Base-by-base conservation (phyloP, 2,888 invertebrate species). In the Troides aeacus region DNA sequence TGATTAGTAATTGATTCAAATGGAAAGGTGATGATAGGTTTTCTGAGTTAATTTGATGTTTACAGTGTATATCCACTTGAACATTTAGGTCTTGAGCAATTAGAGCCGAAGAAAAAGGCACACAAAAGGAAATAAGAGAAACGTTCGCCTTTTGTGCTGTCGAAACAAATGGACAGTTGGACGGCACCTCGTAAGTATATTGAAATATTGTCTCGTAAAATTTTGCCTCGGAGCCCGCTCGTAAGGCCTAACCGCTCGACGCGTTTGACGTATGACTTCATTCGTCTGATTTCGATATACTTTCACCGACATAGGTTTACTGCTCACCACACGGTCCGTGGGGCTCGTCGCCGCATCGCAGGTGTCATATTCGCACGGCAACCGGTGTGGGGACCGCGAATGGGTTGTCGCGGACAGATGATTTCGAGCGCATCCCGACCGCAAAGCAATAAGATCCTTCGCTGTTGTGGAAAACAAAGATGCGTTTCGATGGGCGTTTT, bases 171-270 rank as follows among this genome's bases (percentile, higher is more conserved):
- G 83, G 81, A 77, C 77, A 81, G 80, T 74, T 73, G 71, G 74
- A 75, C 79, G 80, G 77, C 77, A 76, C 84, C 92, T 92, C 90
- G 87, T 92, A 92, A 91, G 89, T 82, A 91, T 90, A 92, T 90
- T 92, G 91, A 92, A 91, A 90, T 92, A 92, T 92, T 81, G 85
- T 84, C 84, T 85, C 90, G 80, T 92, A 92, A 92, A 92, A 70
- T 88, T 87, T 88, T 39, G 79, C 80, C 84, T 79, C 81, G 77
- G 78, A 80, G 83, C 84, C 81, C 78, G 79, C 84, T 86, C 83
- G 84, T 83, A 84, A 85, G 77, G 84, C 79, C 84, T 86, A 88
- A 90, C 89, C 86, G 85, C 88, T 84, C 83, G 82, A 85, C 85
- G 79, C 76, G 74, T 75, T 75, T 88, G 91, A 92, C 83, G 84